Conservation (phyloP, 2,888 invertebrate genomes). For the Harpalus rubripes region DNA sequence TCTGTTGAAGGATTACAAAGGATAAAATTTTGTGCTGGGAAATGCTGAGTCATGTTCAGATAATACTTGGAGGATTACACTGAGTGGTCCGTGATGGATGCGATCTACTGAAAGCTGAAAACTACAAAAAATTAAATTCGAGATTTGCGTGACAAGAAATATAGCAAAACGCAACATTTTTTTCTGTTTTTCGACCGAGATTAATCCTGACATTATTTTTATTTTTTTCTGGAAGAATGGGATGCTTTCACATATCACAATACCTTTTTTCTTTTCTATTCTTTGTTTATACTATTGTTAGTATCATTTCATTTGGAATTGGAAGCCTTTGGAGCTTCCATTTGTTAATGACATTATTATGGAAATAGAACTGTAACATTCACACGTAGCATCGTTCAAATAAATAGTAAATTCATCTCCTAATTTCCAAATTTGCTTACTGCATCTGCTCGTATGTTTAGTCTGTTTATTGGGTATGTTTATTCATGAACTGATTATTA, state of each 20-base stretch:
- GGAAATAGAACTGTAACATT: too few species aligned
- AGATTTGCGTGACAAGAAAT: constrained; percentile 55
- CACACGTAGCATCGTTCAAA: too few species aligned
- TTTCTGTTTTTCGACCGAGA: constrained; percentile 18
- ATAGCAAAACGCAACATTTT: constrained; percentile 43
- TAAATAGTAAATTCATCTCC: too few species aligned
- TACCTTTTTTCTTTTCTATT: neutral
- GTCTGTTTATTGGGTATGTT: too few species aligned
- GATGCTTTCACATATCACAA: constrained; percentile 1
- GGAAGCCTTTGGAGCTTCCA: too few species aligned
- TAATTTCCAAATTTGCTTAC: too few species aligned
- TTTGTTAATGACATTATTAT: too few species aligned
- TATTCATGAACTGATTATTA: too few species aligned
- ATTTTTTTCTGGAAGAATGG: constrained; percentile 21
- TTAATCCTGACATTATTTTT: constrained; percentile 30
- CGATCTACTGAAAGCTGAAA: constrained; percentile 50
- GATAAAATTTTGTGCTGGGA: constrained; percentile 44
- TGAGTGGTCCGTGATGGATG: constrained; percentile 49
- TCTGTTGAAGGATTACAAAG: constrained; percentile 53
- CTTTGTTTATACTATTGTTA: too few species aligned
- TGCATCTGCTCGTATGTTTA: too few species aligned
- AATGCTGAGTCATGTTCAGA: constrained; percentile 56
- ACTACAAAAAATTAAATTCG: constrained; percentile 55
- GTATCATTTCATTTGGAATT: too few species aligned
- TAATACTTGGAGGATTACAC: constrained; percentile 47